A percentile compares a stretch with the other conserved stretches of the same genome.
phyloP scores from a whole-genome alignment of 2,113 vertebrate genomes.

The Carlito syrichta region DNA sequence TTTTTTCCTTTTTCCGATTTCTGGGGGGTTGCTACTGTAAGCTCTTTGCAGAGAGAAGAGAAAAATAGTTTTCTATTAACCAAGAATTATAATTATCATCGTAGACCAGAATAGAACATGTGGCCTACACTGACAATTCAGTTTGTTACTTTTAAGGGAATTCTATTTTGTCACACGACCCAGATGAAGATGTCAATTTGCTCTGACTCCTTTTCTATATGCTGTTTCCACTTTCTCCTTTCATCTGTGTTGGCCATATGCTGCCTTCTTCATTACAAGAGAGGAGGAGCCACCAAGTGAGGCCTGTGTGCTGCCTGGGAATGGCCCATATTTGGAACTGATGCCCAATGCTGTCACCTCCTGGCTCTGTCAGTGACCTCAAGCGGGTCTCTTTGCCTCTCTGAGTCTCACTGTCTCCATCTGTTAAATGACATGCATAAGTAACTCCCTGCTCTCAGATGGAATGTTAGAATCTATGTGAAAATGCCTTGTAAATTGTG shows the following conservation, averaged over 20 bases:
- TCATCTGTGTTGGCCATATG: conserved; percentile 36
- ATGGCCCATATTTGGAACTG: not conserved
- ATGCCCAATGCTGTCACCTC: not conserved
- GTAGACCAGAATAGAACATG: conserved; percentile 52
- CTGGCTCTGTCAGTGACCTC: not conserved
- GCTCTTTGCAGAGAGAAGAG: not conserved
- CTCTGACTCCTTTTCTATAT: not conserved
- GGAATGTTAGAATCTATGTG: fast-evolving
- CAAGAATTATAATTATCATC: conserved; percentile 42
- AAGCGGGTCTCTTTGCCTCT: not conserved
- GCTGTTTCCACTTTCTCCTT: not conserved
- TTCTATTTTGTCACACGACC: conserved; percentile 51
- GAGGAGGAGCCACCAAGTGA: not conserved
- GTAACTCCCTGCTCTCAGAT: too few species aligned
- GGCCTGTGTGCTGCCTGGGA: not conserved
- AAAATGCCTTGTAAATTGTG: not conserved
- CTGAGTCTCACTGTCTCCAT: not conserved
- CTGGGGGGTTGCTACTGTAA: conserved; percentile 49
- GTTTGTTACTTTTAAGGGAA: conserved; percentile 67
- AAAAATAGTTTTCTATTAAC: conserved; percentile 45
- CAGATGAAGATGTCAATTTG: conserved; percentile 46
- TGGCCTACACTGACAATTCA: not conserved
- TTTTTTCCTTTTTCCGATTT: not conserved
- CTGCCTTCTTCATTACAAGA: not conserved
- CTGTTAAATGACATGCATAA: not conserved